Conservation (phyloP, 2,113 vertebrate species). For the Lathamus discolor region DNA sequence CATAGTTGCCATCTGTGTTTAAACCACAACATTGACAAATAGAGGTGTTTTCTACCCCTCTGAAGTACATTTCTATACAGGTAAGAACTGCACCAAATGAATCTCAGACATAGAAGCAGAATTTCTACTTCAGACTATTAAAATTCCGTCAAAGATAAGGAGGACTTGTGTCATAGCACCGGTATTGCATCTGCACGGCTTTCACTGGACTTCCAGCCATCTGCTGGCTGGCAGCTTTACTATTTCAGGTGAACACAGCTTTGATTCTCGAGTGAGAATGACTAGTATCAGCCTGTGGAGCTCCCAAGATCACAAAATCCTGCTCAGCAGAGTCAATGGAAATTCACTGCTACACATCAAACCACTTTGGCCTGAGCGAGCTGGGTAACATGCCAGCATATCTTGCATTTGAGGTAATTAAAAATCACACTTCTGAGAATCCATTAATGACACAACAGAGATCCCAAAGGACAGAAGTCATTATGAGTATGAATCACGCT, state of each 20-base stretch:
- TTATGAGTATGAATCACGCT: not conserved
- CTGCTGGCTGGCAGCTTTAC: not conserved
- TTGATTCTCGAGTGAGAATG: not conserved
- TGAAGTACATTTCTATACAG: not conserved
- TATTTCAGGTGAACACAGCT: not conserved
- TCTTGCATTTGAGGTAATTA: slow-evolving; percentile 33
- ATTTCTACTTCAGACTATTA: not conserved
- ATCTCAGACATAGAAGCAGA: not conserved
- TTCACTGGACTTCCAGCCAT: not conserved
- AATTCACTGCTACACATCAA: not conserved
- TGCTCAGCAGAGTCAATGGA: not conserved
- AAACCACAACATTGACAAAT: not conserved
- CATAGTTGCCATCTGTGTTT: not conserved
- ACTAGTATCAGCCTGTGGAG: not conserved
- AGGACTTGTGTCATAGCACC: not conserved
- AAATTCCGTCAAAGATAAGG: not conserved
- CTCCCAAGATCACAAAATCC: not conserved
- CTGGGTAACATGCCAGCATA: not conserved
- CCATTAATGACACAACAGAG: not conserved
- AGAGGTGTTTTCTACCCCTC: not conserved
- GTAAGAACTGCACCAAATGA: not conserved
- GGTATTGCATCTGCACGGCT: not conserved
- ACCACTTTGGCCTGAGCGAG: not conserved
- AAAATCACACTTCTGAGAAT: slow-evolving; percentile 34
- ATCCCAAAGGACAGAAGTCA: not conserved